Evolutionary conservation across 2,888 invertebrate species (phyloP).

Genomic region (Hypena proboscidalis): DNA sequence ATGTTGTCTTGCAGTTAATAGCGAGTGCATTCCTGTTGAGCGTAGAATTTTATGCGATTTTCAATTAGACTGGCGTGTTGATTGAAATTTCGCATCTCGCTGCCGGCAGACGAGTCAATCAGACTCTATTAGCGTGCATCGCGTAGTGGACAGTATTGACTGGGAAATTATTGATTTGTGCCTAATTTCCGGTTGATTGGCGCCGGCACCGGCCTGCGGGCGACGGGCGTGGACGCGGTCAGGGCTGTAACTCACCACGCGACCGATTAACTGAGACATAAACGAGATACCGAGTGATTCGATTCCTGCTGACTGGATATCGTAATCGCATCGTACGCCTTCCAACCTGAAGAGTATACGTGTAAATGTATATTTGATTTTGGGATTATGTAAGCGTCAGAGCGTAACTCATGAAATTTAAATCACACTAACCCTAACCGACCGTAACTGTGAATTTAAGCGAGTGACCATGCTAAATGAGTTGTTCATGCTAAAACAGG

Average conservation of each 20-base stretch:
- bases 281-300: constrained; percentile 43
- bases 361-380: too few species aligned
- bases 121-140: constrained; percentile 65
- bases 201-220: constrained; percentile 54
- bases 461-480: constrained; percentile 28
- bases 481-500: constrained; percentile 39
- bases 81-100: constrained; percentile 39
- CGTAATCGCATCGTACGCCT: constrained; percentile 35
- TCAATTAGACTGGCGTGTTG: constrained; percentile 16
- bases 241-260: constrained; percentile 47
- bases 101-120: constrained; percentile 63
- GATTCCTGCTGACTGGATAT: constrained; percentile 40
- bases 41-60: constrained; percentile 10
- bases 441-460: constrained; percentile 42
- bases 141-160: constrained; percentile 59
- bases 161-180: constrained; percentile 81
- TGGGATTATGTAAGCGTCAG: constrained; percentile 15
- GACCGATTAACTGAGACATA: constrained; percentile 47
- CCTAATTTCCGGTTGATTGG: constrained; percentile 77
- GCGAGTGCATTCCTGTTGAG: too few species aligned
- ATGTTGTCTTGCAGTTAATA: too few species aligned
- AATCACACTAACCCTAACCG: constrained; percentile 42
- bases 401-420: constrained; percentile 37
- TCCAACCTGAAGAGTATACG: too few species aligned
- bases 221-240: constrained; percentile 71